Percentiles rank a stretch among this genome's conserved stretches.
phyloP scores from a whole-genome alignment of 2,888 invertebrate genomes.

The Ypsolopha scabrella region DNA sequence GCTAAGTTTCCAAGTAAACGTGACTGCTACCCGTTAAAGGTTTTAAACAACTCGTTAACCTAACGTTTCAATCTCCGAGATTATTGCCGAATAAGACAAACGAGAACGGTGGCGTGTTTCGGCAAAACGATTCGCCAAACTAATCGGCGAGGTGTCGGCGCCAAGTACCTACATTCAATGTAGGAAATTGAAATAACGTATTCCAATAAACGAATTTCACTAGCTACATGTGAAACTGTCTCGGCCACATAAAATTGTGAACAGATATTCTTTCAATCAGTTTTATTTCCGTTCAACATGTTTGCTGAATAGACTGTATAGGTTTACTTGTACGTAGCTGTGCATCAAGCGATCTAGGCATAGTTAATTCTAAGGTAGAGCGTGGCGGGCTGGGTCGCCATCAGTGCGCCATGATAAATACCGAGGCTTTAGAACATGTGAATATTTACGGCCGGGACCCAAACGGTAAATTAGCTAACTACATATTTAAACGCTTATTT shows the following conservation, averaged over 20 bases:
- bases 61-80: constrained; percentile 36
- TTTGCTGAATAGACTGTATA: not conserved
- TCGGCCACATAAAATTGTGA: too few relatives aligned
- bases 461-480: constrained; percentile 41
- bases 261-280: too few relatives aligned
- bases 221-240: too few relatives aligned
- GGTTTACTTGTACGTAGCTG: not conserved
- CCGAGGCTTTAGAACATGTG: constrained; percentile 68
- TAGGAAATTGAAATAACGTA: not conserved
- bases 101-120: constrained; percentile 40
- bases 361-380: too few relatives aligned
- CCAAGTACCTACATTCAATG: not conserved
- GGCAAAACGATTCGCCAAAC: constrained; percentile 38
- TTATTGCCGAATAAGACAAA: constrained; percentile 28
- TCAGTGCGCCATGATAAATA: constrained; percentile 30
- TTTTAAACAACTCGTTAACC: not conserved
- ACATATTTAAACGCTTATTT: too few relatives aligned
- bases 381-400: constrained; percentile 7
- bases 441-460: constrained; percentile 74
- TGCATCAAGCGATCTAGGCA: too few relatives aligned
- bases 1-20: not conserved
- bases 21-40: not conserved
- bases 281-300: not conserved
- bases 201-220: not conserved
- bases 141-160: not conserved